Conservation (phyloP, 2,113 vertebrate species). For the Agapornis roseicollis region DNA sequence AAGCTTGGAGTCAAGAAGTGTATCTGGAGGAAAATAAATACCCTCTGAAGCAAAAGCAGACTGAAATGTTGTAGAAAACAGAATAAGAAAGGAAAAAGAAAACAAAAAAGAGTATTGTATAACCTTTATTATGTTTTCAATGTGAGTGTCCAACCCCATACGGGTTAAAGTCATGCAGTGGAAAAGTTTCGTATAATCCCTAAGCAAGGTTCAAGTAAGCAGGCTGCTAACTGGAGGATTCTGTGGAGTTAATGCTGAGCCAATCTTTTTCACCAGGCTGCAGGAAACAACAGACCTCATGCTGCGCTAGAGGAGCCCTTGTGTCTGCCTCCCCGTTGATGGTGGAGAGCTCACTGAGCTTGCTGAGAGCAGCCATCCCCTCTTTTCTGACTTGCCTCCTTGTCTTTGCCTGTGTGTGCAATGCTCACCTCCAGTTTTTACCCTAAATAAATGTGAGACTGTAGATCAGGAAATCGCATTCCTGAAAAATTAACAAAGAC, state of each 20-base stretch:
- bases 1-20: background rate
- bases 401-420: background rate
- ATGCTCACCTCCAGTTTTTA: background rate
- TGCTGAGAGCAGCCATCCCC: background rate
- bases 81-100: background rate
- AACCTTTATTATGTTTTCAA: background rate
- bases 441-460: background rate
- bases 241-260: background rate
- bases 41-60: background rate
- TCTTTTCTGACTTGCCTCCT: background rate
- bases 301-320: background rate
- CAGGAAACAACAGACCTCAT: background rate
- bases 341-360: background rate
- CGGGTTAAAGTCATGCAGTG: background rate
- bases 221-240: background rate
- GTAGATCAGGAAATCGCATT: background rate
- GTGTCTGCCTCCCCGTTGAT: background rate
- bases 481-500: background rate
- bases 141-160: background rate
- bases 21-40: background rate
- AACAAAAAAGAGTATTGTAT: background rate
- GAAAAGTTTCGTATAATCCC: background rate
- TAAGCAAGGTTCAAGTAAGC: background rate
- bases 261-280: background rate
- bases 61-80: background rate